Base-by-base conservation (phyloP, 1,140 invertebrate species). In the Drosophila guanche region DNA sequence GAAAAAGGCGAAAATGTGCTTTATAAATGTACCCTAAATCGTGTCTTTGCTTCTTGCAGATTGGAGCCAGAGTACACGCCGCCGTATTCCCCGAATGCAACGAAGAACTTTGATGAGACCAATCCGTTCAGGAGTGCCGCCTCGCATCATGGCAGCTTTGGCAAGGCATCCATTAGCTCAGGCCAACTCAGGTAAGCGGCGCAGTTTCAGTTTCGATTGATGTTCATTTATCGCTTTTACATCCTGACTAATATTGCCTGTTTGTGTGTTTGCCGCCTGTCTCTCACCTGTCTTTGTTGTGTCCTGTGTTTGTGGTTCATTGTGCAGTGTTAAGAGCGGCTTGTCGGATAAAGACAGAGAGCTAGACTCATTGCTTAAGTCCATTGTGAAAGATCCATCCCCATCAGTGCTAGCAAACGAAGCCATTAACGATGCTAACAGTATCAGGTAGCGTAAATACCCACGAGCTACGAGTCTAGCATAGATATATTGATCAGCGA, bases 281-380 rank as follows among this genome's bases (percentile, higher is more conserved):
- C 65, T 67, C 60, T 78, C 57, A 68, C 65, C 52, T 76, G 23
- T 90, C 62, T 67, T 47, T 61, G 53, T 66, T 60, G 23, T 76
- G 48, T 62, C 59, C 43, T 57, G 47, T 63, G 58, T 84, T 68
- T 83, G 50, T 77, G 42, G 74, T 69, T 68, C 70, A 90, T 91
- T 90, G 63, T 91, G 90, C 73, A 93, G 92, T 76, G 89, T 91
- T 79, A 93, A 93, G 63, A 77, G 71, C 93, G 61, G 92, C 93
- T 79, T 92, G 92, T 88, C 93, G 92, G 68, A 91, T 92, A 55
- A 93, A 92, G 86, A 92, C 92, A 89, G 92, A 91, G 63, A 93
- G 93, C 84, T 94, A 53, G 93, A 94, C 79, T 93, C 93, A 57
- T 90, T 94, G 53, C 83, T 94, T 41, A 94, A 93, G 68, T 93